A percentile compares a stretch with the other conserved stretches of the same genome.
These are phyloP conservation scores for Aphidoletes aphidimyza DNA, from an alignment of 2,888 invertebrate species.

Conservation along the genomic window DNA sequence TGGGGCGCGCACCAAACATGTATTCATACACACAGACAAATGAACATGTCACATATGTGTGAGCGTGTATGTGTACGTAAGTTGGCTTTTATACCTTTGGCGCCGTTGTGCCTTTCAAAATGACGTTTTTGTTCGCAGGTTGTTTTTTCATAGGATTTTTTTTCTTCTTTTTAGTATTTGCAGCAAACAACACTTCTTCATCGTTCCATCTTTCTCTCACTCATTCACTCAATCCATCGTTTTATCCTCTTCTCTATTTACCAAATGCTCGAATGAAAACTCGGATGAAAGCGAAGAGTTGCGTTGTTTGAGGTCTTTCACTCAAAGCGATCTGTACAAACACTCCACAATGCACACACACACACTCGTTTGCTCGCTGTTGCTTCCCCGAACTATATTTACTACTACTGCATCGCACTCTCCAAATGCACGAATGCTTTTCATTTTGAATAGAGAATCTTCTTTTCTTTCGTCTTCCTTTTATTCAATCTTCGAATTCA, in stretches of 20 bases:
- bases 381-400: background rate
- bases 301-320: slow-evolving; percentile 13
- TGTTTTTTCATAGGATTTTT: background rate
- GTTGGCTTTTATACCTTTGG: slow-evolving; percentile 27
- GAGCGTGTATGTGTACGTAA: no score
- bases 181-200: slow-evolving; percentile 25
- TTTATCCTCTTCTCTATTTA: no score
- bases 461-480: background rate
- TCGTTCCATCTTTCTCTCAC: background rate
- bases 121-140: background rate
- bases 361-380: background rate
- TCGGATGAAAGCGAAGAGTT: slow-evolving; percentile 18
- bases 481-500: slow-evolving; percentile 19
- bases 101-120: slow-evolving; percentile 49
- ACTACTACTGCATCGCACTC: slow-evolving; percentile 13
- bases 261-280: background rate
- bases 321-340: background rate
- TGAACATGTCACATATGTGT: slow-evolving; percentile 28
- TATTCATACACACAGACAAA: background rate
- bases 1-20: background rate
- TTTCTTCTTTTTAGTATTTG: slow-evolving; percentile 1
- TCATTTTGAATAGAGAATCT: slow-evolving; percentile 1
- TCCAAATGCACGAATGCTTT: slow-evolving; percentile 24
- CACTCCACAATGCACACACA: no score
- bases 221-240: no score